Base-by-base conservation (phyloP, 1,140 invertebrate species). In the Muscidifurax raptorellus region DNA sequence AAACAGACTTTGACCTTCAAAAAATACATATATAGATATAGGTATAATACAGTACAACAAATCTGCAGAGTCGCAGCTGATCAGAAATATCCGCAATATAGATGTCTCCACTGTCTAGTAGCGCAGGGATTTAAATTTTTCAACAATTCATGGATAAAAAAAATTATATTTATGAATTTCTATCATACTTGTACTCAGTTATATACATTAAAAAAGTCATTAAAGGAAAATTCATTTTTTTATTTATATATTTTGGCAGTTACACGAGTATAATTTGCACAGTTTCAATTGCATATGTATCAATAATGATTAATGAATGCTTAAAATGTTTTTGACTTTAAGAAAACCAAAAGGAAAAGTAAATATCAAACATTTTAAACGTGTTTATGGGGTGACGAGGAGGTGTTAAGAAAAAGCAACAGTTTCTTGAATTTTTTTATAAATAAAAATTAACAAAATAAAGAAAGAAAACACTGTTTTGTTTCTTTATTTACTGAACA, bases 371-470 rank as follows among this genome's bases (percentile, higher is more conserved):
- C 18, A 66, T 64, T 82, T 25, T 13, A 52, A 77, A 36, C 22
- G 6, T 15, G 27, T 72, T 32, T 72, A 72, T 30, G 28, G 69
- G 27, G 1, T 25, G 9, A 66, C 64, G 25, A 27, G 15, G 59
- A 52, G 10, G n/a, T 78, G 66, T 32, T 78, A 40, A 67, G 15
- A 72, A 44, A 69, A 71, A 47, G 2, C 22, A 28, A 27, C 13
- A 30, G 13, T 15, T 22, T 76, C n/a, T 76, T 44, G 2, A 10
- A 59, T 15, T 64, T 66, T 76, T 15, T 47, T 67, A 30, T 78
- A 83, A 83, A 77, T 83, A 78, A 59, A 18, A n/a, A 78, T 47
- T 59, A 78, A 83, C 36, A 83, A 77, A 22, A 59, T n/a, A 76
- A 77, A 83, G 27, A 76, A 76, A 66, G 72, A 83, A 79, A 71